Conservation (phyloP, 2,888 invertebrate genomes). For the Acrocera orbiculus region DNA sequence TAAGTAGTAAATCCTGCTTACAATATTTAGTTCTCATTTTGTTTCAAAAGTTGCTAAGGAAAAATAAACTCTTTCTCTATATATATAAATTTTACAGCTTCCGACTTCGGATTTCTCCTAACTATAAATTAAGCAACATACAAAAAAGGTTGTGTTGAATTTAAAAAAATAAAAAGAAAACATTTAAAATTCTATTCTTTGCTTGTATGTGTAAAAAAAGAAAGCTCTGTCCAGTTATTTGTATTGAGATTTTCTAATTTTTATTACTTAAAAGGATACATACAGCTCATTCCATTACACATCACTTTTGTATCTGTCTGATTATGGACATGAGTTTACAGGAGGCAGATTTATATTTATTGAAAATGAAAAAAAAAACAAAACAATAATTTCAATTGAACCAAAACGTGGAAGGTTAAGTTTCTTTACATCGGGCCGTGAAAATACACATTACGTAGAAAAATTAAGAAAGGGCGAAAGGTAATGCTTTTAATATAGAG, state of each 20-base stretch:
- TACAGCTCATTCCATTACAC: slow-evolving; percentile 79
- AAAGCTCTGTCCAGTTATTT: background rate
- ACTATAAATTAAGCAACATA: too few species aligned
- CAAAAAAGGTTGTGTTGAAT: too few species aligned
- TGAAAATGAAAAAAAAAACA: slow-evolving; percentile 43
- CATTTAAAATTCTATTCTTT: background rate
- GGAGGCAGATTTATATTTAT: slow-evolving; percentile 71
- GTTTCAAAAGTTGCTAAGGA: too few species aligned
- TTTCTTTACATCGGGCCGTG: slow-evolving; percentile 74
- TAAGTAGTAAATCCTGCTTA: too few species aligned
- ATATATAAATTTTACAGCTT: too few species aligned
- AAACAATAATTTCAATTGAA: slow-evolving; percentile 48
- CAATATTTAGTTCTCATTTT: too few species aligned
- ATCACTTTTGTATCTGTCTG: slow-evolving; percentile 59
- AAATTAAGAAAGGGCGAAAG: slow-evolving; percentile 50
- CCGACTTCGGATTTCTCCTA: too few species aligned
- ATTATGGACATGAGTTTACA: slow-evolving; percentile 56
- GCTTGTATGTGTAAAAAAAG: background rate
- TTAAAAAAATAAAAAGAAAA: too few species aligned
- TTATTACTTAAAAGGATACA: slow-evolving; percentile 41
- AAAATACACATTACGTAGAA: slow-evolving; percentile 72
- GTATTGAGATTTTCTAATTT: too few species aligned
- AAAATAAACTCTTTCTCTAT: too few species aligned
- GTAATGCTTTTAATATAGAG: slow-evolving; percentile 9
- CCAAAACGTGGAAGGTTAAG: slow-evolving; percentile 62